A percentile compares a stretch with the other conserved stretches of the same genome.
These are phyloP conservation scores for Colossoma macropomum DNA, from an alignment of 2,113 vertebrate species.

Conservation along the genomic window DNA sequence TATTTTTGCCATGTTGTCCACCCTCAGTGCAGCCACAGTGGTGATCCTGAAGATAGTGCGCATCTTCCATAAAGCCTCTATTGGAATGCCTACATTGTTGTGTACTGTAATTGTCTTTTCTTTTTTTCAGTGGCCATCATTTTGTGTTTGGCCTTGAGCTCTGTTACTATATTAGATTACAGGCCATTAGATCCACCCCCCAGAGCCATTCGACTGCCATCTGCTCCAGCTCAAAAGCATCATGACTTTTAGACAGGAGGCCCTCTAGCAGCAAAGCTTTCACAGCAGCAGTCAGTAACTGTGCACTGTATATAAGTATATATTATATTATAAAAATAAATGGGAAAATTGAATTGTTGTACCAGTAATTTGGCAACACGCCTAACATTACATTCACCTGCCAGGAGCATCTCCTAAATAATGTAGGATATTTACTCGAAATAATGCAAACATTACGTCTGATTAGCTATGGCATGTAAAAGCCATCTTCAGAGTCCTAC, in stretches of 20 bases:
- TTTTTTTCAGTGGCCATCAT: background rate
- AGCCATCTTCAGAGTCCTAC: too few species aligned
- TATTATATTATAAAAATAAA: too few species aligned
- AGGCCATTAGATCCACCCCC: constrained; percentile 64
- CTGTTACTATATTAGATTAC: constrained; percentile 67
- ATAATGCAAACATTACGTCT: too few species aligned
- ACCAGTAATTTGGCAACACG: too few species aligned
- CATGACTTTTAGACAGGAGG: constrained; percentile 45
- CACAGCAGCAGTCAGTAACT: constrained; percentile 11
- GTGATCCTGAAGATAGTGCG: background rate
- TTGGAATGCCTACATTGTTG: background rate
- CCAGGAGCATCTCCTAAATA: too few species aligned
- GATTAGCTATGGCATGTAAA: too few species aligned
- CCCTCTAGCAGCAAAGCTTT: background rate
- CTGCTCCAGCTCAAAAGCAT: constrained; percentile 67
- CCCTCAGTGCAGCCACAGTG: too few species aligned
- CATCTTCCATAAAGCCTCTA: background rate
- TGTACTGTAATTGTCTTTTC: background rate
- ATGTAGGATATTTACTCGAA: too few species aligned
- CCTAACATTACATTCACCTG: too few species aligned
- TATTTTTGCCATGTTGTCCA: too few species aligned
- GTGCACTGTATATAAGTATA: too few species aligned
- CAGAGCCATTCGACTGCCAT: constrained; percentile 66
- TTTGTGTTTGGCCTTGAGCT: constrained; percentile 45
- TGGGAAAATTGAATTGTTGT: too few species aligned